These are phyloP conservation scores for Mus spicilegus DNA, from an alignment of 2,113 vertebrate genomes.

Conservation along the genomic window DNA sequence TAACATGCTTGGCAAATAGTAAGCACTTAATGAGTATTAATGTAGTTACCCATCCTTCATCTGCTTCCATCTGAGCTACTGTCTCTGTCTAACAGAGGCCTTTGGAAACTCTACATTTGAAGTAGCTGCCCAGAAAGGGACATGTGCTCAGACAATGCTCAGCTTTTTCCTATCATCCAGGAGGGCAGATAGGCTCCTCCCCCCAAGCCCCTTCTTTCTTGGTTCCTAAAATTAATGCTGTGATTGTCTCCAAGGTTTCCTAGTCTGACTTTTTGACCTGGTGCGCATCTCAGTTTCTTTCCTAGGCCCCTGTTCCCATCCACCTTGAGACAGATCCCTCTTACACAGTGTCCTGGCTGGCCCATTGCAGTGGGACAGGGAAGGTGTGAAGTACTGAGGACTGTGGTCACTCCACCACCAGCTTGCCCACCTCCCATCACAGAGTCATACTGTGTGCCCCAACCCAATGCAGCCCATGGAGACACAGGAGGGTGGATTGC, in stretches of 20 bases:
- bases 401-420: neutral
- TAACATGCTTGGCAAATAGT: neutral
- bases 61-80: neutral
- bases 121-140: neutral
- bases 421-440: neutral
- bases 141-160: fast-evolving
- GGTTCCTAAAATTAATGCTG: neutral
- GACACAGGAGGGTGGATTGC: neutral
- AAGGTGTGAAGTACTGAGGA: neutral
- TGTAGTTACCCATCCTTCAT: neutral
- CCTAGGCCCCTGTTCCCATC: neutral
- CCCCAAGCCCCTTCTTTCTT: neutral
- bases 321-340: neutral
- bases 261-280: neutral
- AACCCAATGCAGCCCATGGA: fast-evolving
- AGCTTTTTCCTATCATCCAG: fast-evolving
- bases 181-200: neutral
- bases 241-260: fast-evolving
- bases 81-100: neutral
- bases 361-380: neutral
- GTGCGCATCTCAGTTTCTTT: too few relatives aligned
- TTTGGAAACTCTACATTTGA: fast-evolving
- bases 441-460: neutral
- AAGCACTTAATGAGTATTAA: neutral
- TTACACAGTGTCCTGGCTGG: neutral